Evolutionary conservation across 2,888 invertebrate genomes (phyloP).

Genomic region (Drosophila meridiana): DNA sequence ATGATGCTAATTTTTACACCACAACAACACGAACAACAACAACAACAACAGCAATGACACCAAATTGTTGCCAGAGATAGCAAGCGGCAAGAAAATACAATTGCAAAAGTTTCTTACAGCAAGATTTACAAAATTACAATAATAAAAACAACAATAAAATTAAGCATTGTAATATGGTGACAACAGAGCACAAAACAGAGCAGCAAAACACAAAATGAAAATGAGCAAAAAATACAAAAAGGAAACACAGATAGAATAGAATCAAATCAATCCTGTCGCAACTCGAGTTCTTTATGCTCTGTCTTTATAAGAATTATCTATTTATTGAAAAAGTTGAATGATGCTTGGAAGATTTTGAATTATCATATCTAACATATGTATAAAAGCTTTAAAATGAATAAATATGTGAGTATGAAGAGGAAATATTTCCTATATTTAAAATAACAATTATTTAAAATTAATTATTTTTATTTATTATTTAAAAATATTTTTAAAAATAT

Average conservation of each 20-base stretch:
- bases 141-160: conserved; percentile 79
- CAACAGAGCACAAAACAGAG: conserved; percentile 40
- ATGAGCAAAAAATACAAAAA: conserved; percentile 2
- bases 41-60: conserved; percentile 27
- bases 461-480: no score
- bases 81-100: conserved; percentile 66
- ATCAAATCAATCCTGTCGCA: conserved; percentile 33
- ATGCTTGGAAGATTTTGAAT: neutral
- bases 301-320: no score
- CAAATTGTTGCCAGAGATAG: conserved; percentile 50
- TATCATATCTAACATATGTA: neutral
- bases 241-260: conserved; percentile 18
- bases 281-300: conserved; percentile 25
- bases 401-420: neutral
- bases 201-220: neutral
- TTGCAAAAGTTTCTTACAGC: conserved; percentile 72
- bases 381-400: neutral
- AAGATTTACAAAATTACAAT: conserved; percentile 78
- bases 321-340: neutral
- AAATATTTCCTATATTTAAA: no score
- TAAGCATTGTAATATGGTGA: conserved; percentile 75
- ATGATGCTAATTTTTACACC: conserved; percentile 74
- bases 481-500: no score
- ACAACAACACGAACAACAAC: conserved; percentile 41
- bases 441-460: no score